Evolutionary conservation across 2,888 invertebrate species (phyloP), one percentile per base, ranked within the genome.

Genomic region (Melipona bicolor): DNA sequence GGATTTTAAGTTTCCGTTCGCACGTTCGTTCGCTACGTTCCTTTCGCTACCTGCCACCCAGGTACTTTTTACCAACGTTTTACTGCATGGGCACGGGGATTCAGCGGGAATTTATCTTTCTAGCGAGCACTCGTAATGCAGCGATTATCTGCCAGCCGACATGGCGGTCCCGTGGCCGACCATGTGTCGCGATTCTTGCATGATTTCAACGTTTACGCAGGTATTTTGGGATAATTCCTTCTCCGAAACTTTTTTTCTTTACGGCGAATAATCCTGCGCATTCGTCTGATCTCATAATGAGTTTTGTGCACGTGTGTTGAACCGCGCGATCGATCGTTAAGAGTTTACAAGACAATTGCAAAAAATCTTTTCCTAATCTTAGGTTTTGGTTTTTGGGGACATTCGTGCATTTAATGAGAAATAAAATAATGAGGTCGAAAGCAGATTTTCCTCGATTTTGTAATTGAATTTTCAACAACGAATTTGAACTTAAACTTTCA

Each of bases 1-100:
- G 85, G 82, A 80, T 73, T 74, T 78, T 64, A 52, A 64, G 43
- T 73, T 70, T 67, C 54, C 73, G 81, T 83, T 86, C 79, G 81
- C 88, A 80, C 84, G 75, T 79, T 52, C 43, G 9, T 27, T 19
- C n/a, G 2, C 27, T 15, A 27, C 15, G n/a, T 27, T 64, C 74
- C 4, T 71, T 43, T 24, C n/a, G 59, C 54, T 81, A 81, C 87
- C 87, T 77, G 85, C 24, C 24, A 27, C 75, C 17, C 74, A 74
- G 81, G 71, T 56, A 78, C 75, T 56, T 61, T 68, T 59, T 70
- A 6, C 69, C 56, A n/a, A 17, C n/a, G 15, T 61, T 81, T 81
- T 82, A 82, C 75, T 75, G 65, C 70, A 27, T n/a, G 13, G 13
- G 32, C 19, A n/a, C 2, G 11, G 19, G 32, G 49, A 11, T 36